A percentile compares a stretch with the other conserved stretches of the same genome.
Conservation (phyloP, 2,797 vertebrate genomes). For the Tarsius wallacei region DNA sequence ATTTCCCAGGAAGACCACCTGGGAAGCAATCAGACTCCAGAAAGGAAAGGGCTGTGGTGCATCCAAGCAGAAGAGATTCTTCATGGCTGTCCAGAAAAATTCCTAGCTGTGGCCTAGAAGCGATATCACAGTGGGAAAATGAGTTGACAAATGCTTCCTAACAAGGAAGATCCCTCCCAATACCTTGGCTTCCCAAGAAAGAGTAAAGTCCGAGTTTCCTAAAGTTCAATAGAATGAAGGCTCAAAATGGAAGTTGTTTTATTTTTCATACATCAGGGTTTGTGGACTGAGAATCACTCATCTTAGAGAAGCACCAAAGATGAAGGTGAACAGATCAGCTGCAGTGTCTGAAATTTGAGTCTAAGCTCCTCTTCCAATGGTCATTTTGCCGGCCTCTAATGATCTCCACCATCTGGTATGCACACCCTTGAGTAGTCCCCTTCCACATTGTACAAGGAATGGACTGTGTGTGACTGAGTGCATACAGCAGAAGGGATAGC, state of each 20-base stretch:
- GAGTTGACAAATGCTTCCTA: neutral
- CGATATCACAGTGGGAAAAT: neutral
- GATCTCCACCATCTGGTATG: neutral
- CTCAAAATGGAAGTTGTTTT: neutral
- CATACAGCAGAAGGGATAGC: neutral
- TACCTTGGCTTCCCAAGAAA: neutral
- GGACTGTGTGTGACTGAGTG: neutral
- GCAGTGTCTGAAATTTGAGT: slow-evolving; percentile 19
- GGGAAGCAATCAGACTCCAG: neutral
- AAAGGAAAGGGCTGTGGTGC: neutral
- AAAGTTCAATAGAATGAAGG: neutral
- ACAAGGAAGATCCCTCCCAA: neutral
- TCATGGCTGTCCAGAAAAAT: neutral
- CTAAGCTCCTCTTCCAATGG: neutral
- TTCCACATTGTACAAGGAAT: neutral
- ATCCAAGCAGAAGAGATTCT: neutral
- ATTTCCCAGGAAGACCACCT: neutral
- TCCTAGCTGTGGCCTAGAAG: neutral
- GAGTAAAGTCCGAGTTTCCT: neutral
- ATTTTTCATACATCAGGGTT: neutral
- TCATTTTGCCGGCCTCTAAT: neutral
- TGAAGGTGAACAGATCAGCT: neutral
- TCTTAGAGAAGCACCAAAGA: neutral
- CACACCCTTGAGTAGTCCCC: neutral
- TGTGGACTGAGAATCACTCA: neutral